These are phyloP conservation scores for Philaethria dido DNA, from an alignment of 2,888 invertebrate genomes.

Conservation along the genomic window DNA sequence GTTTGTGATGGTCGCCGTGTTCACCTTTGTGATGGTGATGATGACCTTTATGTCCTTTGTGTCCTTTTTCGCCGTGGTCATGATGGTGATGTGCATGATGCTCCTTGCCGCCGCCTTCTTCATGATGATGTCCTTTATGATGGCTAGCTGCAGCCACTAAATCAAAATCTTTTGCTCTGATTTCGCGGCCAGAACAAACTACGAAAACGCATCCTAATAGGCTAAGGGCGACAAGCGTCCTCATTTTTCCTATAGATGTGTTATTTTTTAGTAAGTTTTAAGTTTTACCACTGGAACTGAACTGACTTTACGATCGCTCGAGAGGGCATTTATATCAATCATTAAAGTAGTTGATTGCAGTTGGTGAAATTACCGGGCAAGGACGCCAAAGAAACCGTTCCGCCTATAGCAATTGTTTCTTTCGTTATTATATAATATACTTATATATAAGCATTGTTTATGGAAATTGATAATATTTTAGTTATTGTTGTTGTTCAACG, in stretches of 20 bases:
- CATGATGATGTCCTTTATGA: constrained; percentile 81
- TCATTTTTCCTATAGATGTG: constrained; percentile 56
- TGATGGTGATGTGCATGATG: constrained; percentile 88
- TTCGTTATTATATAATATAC: constrained; percentile 55
- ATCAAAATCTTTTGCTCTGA: constrained; percentile 67
- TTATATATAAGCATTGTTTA: constrained; percentile 13
- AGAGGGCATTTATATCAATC: constrained; percentile 75
- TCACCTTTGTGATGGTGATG: constrained; percentile 92
- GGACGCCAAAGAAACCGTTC: constrained; percentile 73
- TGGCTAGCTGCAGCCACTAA: constrained; percentile 79
- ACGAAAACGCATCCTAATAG: constrained; percentile 68
- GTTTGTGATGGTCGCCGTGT: constrained; percentile 89
- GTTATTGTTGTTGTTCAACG: background rate
- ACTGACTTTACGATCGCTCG: constrained; percentile 66
- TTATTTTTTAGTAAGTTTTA: constrained; percentile 58
- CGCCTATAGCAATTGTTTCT: constrained; percentile 66
- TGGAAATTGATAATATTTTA: background rate
- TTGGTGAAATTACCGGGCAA: constrained; percentile 79
- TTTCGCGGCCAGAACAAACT: constrained; percentile 67
- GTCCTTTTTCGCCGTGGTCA: constrained; percentile 88
- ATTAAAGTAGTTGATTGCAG: constrained; percentile 71
- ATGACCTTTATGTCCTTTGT: constrained; percentile 90
- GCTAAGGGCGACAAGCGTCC: constrained; percentile 76
- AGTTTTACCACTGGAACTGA: constrained; percentile 67
- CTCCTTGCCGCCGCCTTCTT: constrained; percentile 87